Base-by-base conservation (phyloP, 2,113 vertebrate species). In the Furnarius figulus region DNA sequence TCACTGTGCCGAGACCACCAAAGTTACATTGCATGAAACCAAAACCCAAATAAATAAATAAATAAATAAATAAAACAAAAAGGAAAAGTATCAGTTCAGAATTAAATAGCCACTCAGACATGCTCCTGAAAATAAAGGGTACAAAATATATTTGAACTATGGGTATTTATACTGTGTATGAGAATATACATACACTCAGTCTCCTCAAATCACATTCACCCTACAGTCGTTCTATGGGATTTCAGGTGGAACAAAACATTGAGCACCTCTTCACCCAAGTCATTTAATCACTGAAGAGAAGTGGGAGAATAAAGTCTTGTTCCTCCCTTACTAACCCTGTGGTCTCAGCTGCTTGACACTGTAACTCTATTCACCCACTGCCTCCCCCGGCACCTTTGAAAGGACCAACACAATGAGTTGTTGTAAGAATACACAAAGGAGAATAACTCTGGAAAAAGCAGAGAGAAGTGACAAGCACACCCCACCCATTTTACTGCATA, bases 1-100 rank as follows among this genome's bases (percentile, higher is more conserved):
- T 95, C 95, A 90, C 76, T 62, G 59, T 72, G 50, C 59, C 71
- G 52, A 89, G 97, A 97, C 95, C 96, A 97, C 97, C 96, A 44
- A 95, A 95, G 91, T 92, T 87, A 58, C 19, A 61, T 76, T 83
- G 79, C 8, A 22, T 65, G 39, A 92, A 92, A 90, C 15, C 3
- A 70, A 50, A 42, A 20, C 49, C 42, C 63, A 79, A 85, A n/a
- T n/a, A n/a, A n/a, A n/a, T n/a, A n/a, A n/a, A n/a, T n/a, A n/a
- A n/a, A n/a, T n/a, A n/a, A n/a, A n/a, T n/a, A n/a, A n/a, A n/a
- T n/a, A n/a, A n/a, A n/a, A 59, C 77, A 81, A 87, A 76, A 91
- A 24, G 25, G 21, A 68, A 85, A 94, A 87, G 42, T 9, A 85
- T 10, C 33, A 66, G 59, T 79, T 94, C 31, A 77, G 79, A 96